Conservation (phyloP, 2,797 vertebrate species). For the Parauchenoglanis punctatus region DNA sequence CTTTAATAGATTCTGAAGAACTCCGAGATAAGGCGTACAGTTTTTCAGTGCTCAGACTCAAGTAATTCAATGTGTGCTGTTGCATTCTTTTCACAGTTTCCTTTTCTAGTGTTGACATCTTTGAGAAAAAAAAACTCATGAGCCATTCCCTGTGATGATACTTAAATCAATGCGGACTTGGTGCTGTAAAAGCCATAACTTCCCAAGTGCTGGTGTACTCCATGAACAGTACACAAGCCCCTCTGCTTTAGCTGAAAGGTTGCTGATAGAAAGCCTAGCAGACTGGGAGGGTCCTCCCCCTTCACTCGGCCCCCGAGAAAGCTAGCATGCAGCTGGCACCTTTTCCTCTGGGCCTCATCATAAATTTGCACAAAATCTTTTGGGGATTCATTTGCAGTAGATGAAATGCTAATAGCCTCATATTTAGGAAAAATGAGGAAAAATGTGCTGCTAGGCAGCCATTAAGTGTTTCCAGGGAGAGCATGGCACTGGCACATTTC, state of each 20-base stretch:
- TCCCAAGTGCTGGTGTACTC: slow-evolving; percentile 52
- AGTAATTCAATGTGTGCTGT: background rate
- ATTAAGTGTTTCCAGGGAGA: slow-evolving; percentile 21
- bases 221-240: slow-evolving; percentile 21
- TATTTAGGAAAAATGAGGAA: background rate
- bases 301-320: background rate
- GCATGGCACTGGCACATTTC: slow-evolving; percentile 5
- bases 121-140: background rate
- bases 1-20: slow-evolving; percentile 39
- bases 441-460: background rate
- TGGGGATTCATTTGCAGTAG: slow-evolving; percentile 38
- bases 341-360: slow-evolving; percentile 28
- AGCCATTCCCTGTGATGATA: slow-evolving; percentile 38
- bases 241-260: background rate
- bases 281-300: background rate
- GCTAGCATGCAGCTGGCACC: slow-evolving; percentile 33
- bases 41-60: slow-evolving; percentile 6
- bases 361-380: slow-evolving; percentile 39
- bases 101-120: background rate
- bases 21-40: slow-evolving; percentile 3
- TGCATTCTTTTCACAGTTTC: background rate
- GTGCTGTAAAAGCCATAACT: slow-evolving; percentile 54
- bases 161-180: slow-evolving; percentile 55
- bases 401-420: slow-evolving; percentile 35
- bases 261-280: background rate